These are phyloP conservation scores for Formica selysi DNA, from an alignment of 1,140 invertebrate genomes.

Conservation along the genomic window DNA sequence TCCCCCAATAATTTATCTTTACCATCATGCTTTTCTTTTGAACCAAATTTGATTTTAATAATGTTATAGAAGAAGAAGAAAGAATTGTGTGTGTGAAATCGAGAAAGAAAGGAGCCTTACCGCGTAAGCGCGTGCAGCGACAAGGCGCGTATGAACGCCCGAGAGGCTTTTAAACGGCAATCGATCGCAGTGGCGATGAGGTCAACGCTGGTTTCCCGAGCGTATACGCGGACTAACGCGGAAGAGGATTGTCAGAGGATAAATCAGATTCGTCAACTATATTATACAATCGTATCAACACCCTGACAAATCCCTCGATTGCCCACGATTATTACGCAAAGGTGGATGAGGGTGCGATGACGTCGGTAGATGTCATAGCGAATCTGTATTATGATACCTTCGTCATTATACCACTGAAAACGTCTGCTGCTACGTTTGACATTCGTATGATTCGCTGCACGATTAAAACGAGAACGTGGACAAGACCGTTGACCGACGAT, in stretches of 20 bases:
- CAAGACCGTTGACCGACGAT: constrained; percentile 31
- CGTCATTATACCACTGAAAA: constrained; percentile 20
- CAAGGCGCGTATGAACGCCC: constrained; percentile 47
- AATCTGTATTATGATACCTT: constrained; percentile 39
- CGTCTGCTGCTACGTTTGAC: background rate
- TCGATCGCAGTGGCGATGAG: constrained; percentile 57
- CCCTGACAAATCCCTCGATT: background rate
- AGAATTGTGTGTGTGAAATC: background rate
- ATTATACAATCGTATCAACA: background rate
- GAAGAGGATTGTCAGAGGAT: background rate
- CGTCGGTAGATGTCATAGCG: constrained; percentile 27
- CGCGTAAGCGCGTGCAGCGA: constrained; percentile 55
- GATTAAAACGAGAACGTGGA: background rate
- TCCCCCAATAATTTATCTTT: background rate
- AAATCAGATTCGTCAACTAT: background rate
- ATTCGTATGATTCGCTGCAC: background rate
- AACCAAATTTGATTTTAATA: background rate
- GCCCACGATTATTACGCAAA: background rate
- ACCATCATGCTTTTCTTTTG: background rate
- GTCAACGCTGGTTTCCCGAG: constrained; percentile 49
- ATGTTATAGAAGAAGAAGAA: background rate
- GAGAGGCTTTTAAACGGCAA: constrained; percentile 60
- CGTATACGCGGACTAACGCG: constrained; percentile 40
- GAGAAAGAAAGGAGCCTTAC: constrained; percentile 6
- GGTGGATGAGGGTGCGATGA: constrained; percentile 9